Conservation (phyloP, 2,888 invertebrate species). For the Patella depressa region DNA sequence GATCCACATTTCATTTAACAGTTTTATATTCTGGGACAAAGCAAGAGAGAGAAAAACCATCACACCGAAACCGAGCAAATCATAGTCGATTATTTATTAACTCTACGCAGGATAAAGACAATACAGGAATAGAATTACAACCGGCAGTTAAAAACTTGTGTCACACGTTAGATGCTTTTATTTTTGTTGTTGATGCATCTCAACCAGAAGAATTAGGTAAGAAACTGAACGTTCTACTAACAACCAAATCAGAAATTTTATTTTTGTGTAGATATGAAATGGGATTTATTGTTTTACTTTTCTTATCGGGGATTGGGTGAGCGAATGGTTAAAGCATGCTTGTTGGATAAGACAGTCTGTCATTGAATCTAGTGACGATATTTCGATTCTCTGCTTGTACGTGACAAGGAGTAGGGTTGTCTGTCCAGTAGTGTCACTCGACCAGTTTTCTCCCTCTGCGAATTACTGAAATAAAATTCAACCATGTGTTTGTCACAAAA, state of each 20-base stretch:
- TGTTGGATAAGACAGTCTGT: no score
- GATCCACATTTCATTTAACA: conserved; percentile 52
- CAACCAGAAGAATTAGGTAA: conserved; percentile 40
- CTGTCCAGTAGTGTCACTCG: no score
- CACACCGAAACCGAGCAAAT: conserved; percentile 39
- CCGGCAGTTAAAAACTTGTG: conserved; percentile 63
- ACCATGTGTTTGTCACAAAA: no score
- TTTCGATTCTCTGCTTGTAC: no score
- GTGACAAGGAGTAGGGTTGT: no score
- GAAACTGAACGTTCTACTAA: neutral
- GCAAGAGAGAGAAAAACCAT: conserved; percentile 44
- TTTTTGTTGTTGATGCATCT: conserved; percentile 67
- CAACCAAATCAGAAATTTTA: neutral
- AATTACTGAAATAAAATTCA: no score
- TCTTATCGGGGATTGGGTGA: no score
- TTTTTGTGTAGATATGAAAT: neutral
- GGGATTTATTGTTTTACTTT: no score
- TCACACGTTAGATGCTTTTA: conserved; percentile 63
- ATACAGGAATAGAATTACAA: conserved; percentile 50
- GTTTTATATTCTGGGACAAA: conserved; percentile 59
- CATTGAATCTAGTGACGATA: no score
- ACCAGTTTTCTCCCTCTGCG: no score
- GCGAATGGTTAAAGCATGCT: no score
- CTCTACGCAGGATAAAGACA: conserved; percentile 12
- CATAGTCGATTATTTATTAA: conserved; percentile 49